These are phyloP conservation scores for Shinisaurus crocodilurus DNA, from an alignment of 2,113 vertebrate species.

Conservation along the genomic window DNA sequence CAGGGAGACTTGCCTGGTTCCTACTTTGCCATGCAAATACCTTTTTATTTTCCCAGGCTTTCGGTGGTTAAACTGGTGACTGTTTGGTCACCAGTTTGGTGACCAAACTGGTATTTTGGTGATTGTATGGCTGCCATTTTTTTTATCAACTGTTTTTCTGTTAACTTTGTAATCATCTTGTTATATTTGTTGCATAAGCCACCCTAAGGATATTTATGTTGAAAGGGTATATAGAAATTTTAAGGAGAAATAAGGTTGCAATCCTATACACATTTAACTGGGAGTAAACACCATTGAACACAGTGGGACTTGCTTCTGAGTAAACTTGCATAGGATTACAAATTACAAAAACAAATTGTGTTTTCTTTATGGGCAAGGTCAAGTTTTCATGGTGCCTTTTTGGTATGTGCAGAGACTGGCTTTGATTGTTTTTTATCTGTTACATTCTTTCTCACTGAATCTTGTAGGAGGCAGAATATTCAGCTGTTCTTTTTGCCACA, in stretches of 20 bases:
- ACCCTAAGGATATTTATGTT: background rate
- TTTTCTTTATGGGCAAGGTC: background rate
- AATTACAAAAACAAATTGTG: background rate
- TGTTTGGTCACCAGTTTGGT: too few relatives aligned
- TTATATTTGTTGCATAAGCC: background rate
- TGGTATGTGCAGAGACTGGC: background rate
- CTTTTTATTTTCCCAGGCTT: too few relatives aligned
- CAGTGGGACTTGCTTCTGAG: background rate
- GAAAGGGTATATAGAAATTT: background rate
- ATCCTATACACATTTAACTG: background rate
- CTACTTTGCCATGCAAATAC: too few relatives aligned
- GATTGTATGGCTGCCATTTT: too few relatives aligned
- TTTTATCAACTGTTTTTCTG: too few relatives aligned
- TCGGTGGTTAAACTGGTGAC: too few relatives aligned
- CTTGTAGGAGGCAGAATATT: conserved; percentile 93
- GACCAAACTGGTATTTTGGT: too few relatives aligned
- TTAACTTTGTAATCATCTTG: background rate
- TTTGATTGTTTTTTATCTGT: conserved; percentile 14
- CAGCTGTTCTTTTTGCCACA: conserved; percentile 95
- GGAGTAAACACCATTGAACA: background rate
- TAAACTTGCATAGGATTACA: background rate
- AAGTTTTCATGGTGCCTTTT: background rate
- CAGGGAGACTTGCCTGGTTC: too few relatives aligned
- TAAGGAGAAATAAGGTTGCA: background rate
- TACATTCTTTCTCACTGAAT: conserved; percentile 55